Percentiles rank a stretch among this genome's conserved stretches.
These are phyloP conservation scores for Acrocephalus kingi DNA, from an alignment of 2,113 vertebrate genomes.

Conservation along the genomic window DNA sequence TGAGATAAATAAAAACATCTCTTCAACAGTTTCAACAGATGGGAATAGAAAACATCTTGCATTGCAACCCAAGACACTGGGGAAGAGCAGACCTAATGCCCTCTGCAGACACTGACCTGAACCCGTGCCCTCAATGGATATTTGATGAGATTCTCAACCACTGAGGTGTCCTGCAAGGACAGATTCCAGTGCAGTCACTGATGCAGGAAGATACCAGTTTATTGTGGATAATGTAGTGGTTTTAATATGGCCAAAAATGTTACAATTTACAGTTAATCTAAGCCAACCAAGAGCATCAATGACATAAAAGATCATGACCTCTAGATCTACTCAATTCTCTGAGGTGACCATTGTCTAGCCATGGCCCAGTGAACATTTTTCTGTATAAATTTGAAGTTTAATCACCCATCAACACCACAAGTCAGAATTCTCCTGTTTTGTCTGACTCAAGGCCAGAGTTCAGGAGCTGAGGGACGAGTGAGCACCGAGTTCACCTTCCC, in stretches of 20 bases:
- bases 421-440: not conserved
- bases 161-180: not conserved
- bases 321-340: not conserved
- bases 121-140: not conserved
- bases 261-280: not conserved
- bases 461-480: not conserved
- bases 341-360: not conserved
- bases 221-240: fast-evolving
- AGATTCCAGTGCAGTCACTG: not conserved
- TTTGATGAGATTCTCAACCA: not conserved
- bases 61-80: not conserved
- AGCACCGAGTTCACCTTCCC: not conserved
- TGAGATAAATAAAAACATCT: not conserved
- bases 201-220: not conserved
- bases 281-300: not conserved
- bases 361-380: not conserved
- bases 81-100: not conserved
- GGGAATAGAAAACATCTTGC: not conserved
- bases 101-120: not conserved
- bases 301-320: fast-evolving
- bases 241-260: not conserved
- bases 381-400: not conserved
- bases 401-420: not conserved
- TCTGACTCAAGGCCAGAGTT: not conserved
- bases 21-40: not conserved